Evolutionary conservation across 2,888 invertebrate genomes (phyloP).

Genomic region (Drosophila vallismaia): DNA sequence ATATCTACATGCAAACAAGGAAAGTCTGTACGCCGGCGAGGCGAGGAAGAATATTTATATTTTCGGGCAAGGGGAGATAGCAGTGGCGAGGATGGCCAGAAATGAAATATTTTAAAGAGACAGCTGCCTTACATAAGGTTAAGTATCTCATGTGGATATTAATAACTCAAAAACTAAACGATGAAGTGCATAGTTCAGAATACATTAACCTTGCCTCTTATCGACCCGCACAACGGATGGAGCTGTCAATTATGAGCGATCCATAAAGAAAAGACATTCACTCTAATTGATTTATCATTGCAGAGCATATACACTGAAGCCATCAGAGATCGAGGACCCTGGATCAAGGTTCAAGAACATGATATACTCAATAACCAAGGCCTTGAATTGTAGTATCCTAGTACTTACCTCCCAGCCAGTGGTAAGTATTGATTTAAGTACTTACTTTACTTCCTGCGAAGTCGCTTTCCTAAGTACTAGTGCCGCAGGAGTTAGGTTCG

Average conservation of each 20-base stretch:
- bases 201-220: constrained; percentile 45
- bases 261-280: constrained; percentile 17
- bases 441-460: constrained; percentile 3
- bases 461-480: constrained; percentile 85
- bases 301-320: constrained; percentile 10
- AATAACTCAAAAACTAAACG: constrained; percentile 61
- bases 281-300: constrained; percentile 38
- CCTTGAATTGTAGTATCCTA: constrained; percentile 17
- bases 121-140: constrained; percentile 54
- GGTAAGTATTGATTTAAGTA: constrained; percentile 28
- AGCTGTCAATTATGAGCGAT: constrained; percentile 55
- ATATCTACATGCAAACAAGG: constrained; percentile 17
- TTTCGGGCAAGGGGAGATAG: constrained; percentile 48
- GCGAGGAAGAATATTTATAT: constrained; percentile 12
- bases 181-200: constrained; percentile 63
- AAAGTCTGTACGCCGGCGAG: not conserved
- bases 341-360: not conserved
- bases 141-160: constrained; percentile 55
- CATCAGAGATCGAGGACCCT: constrained; percentile 5
- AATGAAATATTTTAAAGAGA: constrained; percentile 46
- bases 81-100: constrained; percentile 17
- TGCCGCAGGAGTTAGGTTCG: constrained; percentile 84
- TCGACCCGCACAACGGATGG: constrained; percentile 20
- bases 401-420: not conserved
- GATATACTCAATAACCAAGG: not conserved